A percentile compares a stretch with the other conserved stretches of the same genome.
These are phyloP conservation scores for Hartigia nigra DNA, from an alignment of 2,888 invertebrate species.

Conservation along the genomic window DNA sequence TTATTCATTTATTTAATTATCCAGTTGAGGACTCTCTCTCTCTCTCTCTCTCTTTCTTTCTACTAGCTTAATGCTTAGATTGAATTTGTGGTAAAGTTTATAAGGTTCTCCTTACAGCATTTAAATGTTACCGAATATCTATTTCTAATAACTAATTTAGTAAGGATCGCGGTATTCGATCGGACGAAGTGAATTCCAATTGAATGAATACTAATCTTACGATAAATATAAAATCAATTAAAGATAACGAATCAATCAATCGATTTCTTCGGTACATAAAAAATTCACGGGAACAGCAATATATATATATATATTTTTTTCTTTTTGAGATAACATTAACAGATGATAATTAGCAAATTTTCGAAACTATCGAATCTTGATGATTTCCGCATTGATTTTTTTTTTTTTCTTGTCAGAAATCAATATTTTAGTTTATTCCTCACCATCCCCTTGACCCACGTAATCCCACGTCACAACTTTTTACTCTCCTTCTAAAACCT, in stretches of 20 bases:
- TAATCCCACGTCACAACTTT: neutral
- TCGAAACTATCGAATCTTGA: neutral
- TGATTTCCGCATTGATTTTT: neutral
- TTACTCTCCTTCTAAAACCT: neutral
- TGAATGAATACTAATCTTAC: too few species aligned
- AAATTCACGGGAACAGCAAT: neutral
- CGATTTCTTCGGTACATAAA: neutral
- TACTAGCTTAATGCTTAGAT: too few species aligned
- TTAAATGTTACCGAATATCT: too few species aligned
- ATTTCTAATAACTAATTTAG: too few species aligned
- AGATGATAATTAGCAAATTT: neutral
- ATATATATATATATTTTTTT: too few species aligned
- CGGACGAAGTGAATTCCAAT: too few species aligned
- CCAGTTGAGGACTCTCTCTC: neutral
- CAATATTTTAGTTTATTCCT: neutral
- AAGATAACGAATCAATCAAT: neutral
- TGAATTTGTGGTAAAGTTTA: too few species aligned
- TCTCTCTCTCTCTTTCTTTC: neutral
- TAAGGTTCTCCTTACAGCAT: too few species aligned
- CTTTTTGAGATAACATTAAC: neutral
- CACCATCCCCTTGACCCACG: neutral
- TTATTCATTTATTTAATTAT: too few species aligned
- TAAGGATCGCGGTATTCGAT: too few species aligned
- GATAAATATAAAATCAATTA: neutral
- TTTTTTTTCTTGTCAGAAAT: neutral